phyloP scores from a whole-genome alignment of 2,113 vertebrate genomes.

The Abramis brama region DNA sequence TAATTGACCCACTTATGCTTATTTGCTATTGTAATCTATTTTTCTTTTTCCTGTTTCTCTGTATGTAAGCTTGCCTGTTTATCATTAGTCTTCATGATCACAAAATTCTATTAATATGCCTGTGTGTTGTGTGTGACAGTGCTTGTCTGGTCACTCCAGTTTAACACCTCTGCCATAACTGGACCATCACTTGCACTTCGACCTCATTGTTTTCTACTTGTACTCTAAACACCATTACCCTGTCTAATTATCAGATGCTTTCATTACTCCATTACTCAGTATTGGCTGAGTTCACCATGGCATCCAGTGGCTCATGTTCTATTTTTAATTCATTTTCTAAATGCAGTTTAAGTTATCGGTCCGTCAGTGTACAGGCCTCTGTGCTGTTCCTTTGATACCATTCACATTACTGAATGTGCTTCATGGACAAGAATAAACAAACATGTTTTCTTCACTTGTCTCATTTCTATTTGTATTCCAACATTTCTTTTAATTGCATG shows the following conservation, averaged over 20 bases:
- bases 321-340: slow-evolving; percentile 31
- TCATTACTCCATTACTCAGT: not conserved
- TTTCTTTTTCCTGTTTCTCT: not conserved
- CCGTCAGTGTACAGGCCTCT: not conserved
- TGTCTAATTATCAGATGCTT: slow-evolving; percentile 7
- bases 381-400: slow-evolving; percentile 10
- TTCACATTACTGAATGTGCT: slow-evolving; percentile 13
- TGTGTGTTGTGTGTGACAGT: slow-evolving; percentile 40
- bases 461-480: not conserved
- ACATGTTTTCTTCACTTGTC: not conserved
- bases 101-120: slow-evolving; percentile 66
- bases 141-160: slow-evolving; percentile 31
- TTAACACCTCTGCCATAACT: slow-evolving; percentile 29
- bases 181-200: slow-evolving; percentile 18
- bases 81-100: slow-evolving; percentile 46
- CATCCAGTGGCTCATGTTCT: slow-evolving; percentile 20
- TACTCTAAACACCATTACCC: not conserved
- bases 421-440: slow-evolving; percentile 29
- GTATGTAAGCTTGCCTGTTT: slow-evolving; percentile 7
- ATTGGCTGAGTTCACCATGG: not conserved
- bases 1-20: not conserved
- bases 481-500: not conserved
- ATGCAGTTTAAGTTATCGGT: not conserved
- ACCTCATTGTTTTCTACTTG: not conserved
- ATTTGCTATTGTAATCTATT: not conserved